Percentiles rank a stretch among this genome's conserved stretches.
Conservation (phyloP, 92 coral and sea anemone species). For the Epizoanthus scotinus region DNA sequence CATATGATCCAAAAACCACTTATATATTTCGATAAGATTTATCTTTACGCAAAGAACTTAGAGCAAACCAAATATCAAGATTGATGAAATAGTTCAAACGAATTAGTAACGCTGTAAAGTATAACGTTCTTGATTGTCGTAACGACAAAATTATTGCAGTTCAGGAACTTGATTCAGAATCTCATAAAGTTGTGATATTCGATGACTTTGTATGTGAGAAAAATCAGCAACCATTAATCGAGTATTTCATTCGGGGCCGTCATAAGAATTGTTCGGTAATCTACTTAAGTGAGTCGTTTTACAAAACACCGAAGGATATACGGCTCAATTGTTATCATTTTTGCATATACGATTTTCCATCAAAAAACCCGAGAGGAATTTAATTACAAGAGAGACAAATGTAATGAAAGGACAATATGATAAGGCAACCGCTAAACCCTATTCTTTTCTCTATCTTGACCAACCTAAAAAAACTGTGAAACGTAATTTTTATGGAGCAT, state of each 20-base stretch:
- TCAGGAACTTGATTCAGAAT: neutral
- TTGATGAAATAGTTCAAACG: neutral
- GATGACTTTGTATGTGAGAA: conserved; percentile 45
- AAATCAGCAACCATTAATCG: neutral
- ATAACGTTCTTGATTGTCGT: neutral
- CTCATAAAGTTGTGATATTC: conserved; percentile 24
- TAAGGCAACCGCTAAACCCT: too few relatives aligned
- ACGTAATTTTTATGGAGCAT: too few relatives aligned
- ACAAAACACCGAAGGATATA: neutral
- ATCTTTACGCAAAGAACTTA: neutral
- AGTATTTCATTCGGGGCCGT: conserved; percentile 13
- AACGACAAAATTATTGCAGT: conserved; percentile 22
- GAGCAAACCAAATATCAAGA: conserved; percentile 10
- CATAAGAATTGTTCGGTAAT: conserved; percentile 40
- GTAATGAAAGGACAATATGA: too few relatives aligned
- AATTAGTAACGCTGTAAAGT: neutral
- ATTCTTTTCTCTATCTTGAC: too few relatives aligned
- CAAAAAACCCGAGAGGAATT: too few relatives aligned
- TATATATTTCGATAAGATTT: neutral
- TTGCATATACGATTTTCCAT: neutral
- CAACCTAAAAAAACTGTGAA: too few relatives aligned
- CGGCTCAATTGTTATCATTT: neutral
- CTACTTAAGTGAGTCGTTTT: conserved; percentile 19
- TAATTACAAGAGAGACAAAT: too few relatives aligned
- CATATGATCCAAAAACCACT: neutral